A percentile compares a stretch with the other conserved stretches of the same genome.
phyloP scores from a whole-genome alignment of 2,888 invertebrate genomes.

The Cecidostiba fungosa region DNA sequence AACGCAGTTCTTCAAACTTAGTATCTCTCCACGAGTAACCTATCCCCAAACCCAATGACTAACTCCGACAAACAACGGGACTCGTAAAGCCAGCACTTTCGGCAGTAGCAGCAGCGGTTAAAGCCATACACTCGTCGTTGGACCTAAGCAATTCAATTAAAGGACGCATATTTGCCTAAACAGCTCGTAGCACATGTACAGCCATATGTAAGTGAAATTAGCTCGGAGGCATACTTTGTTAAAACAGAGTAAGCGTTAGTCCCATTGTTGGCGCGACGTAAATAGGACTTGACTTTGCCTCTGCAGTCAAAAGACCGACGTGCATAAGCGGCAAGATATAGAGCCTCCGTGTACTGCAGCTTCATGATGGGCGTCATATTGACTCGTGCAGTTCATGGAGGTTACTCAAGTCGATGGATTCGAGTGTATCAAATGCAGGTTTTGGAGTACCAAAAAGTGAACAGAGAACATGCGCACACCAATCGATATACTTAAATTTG shows the following conservation, averaged over 20 bases:
- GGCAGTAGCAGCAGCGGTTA: not conserved
- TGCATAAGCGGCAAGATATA: too few relatives aligned
- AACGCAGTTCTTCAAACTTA: not conserved
- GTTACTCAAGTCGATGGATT: not conserved
- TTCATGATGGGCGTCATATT: not conserved
- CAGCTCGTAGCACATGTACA: not conserved
- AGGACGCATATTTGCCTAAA: not conserved
- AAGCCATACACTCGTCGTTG: not conserved
- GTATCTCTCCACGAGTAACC: not conserved
- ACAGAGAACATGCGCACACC: conserved; percentile 27
- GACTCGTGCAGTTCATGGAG: not conserved
- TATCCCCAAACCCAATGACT: not conserved
- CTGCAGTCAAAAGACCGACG: not conserved
- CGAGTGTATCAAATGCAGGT: not conserved
- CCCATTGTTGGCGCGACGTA: conserved; percentile 29
- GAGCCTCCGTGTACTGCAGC: not conserved
- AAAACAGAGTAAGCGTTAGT: not conserved
- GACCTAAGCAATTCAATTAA: conserved; percentile 15
- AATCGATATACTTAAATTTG: conserved; percentile 7
- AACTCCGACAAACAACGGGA: not conserved
- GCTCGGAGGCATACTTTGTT: conserved; percentile 5
- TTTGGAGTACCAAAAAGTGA: not conserved
- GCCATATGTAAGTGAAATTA: not conserved
- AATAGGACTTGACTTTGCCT: conserved; percentile 32
- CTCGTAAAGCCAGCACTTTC: not conserved